Evolutionary conservation across 64 coral and sea anemone species (phyloP).

Genomic region (Trachythela sp.): DNA sequence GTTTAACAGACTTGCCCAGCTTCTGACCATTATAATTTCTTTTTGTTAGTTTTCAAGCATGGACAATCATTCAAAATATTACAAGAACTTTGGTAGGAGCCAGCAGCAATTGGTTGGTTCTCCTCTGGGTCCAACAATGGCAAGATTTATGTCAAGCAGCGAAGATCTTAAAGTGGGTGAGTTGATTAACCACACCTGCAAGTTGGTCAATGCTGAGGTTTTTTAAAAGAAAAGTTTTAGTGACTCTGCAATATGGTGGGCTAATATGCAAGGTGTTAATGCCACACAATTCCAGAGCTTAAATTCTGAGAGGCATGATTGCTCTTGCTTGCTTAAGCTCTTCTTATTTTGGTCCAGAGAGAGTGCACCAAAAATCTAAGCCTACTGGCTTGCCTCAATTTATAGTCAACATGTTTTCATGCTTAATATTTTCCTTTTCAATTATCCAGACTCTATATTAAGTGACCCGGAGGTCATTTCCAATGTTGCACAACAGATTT

Average conservation of each 20-base stretch:
- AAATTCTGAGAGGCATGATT: background rate
- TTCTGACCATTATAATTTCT: background rate
- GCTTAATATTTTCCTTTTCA: background rate
- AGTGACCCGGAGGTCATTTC: background rate
- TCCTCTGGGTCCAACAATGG: background rate
- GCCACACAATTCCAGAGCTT: background rate
- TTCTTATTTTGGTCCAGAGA: too few species aligned
- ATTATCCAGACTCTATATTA: background rate
- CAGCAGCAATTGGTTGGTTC: background rate
- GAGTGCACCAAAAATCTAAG: too few species aligned
- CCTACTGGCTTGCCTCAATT: too few species aligned
- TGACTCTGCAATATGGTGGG: too few species aligned
- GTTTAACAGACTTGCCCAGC: too few species aligned
- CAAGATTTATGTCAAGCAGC: background rate
- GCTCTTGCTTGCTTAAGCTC: too few species aligned
- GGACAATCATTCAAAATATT: background rate
- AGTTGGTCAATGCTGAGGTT: background rate
- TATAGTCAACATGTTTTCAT: too few species aligned
- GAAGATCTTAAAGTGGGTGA: background rate
- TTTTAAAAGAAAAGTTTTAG: background rate
- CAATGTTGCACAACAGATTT: conserved; percentile 43
- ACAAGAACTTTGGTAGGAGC: background rate
- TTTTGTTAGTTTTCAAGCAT: background rate
- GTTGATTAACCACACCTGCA: background rate
- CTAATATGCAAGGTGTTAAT: too few species aligned